Conservation (phyloP, 2,888 invertebrate species). For the Ennomos quercinarius region DNA sequence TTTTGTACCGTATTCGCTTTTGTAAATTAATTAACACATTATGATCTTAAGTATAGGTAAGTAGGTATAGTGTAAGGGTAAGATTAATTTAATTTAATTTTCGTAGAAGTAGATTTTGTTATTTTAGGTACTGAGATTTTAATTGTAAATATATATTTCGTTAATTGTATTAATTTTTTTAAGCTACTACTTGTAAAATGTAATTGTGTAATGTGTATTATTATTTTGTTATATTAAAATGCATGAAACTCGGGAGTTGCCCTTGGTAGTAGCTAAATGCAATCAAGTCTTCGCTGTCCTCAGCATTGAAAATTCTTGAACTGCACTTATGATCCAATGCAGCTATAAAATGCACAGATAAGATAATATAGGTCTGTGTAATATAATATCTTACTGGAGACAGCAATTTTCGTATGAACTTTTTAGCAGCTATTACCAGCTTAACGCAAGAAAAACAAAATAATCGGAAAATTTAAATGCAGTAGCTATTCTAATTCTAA, state of each 20-base stretch:
- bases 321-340: constrained; percentile 9
- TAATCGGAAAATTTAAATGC: too few relatives aligned
- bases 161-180: neutral
- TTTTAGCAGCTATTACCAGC: constrained; percentile 1
- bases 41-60: constrained; percentile 2
- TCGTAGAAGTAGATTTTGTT: neutral
- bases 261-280: constrained; percentile 52
- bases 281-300: constrained; percentile 18
- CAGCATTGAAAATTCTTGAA: constrained; percentile 8
- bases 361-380: too few relatives aligned
- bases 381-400: too few relatives aligned
- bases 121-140: neutral
- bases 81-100: neutral
- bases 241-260: constrained; percentile 38
- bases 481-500: too few relatives aligned
- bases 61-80: neutral
- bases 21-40: constrained; percentile 1
- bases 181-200: neutral
- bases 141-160: constrained; percentile 3
- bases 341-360: constrained; percentile 12
- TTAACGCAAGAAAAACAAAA: too few relatives aligned
- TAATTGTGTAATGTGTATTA: neutral
- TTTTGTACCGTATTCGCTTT: constrained; percentile 14
- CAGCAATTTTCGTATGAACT: constrained; percentile 31
- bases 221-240: neutral